Base-by-base conservation (phyloP, 2,797 vertebrate genomes). In the Chelon auratus region DNA sequence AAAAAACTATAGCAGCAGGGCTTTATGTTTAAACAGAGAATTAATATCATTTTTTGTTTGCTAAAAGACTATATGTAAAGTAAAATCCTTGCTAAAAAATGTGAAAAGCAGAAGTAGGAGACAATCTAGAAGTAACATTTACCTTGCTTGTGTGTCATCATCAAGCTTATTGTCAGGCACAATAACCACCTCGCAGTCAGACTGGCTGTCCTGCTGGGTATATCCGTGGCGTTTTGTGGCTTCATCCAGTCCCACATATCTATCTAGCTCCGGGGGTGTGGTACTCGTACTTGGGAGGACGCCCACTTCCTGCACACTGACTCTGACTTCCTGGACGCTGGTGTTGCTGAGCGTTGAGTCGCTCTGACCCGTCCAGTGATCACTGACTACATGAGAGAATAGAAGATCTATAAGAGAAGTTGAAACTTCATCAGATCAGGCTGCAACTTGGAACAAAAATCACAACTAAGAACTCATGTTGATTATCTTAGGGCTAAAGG, bases 321-420 rank as follows among this genome's bases (percentile, higher is more conserved):
- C 93, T 70, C 87, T 78, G 37, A 93, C 86, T 77, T 95, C 95
- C 22, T 87, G 87, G 52, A 91, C 75, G 48, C 91, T 92, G 1
- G 89, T 92, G 68, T 95, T 90, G 0, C 67, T 89, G 1, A 75
- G 39, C 12, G 86, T 60, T 8, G 89, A 84, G 78, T 93, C 94
- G 77, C 86, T 92, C 83, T 95, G 93, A 86, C 91, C 94, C 0
- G 92, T 91, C 95, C 95, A 95, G 80, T 95, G 94, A 87, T 97
- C 95, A 6, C 95, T 95, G 93, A 96, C 96, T 95, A 94, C 93
- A 89, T 95, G 92, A 91, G 92, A 83, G 65, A 90, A 92, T 85
- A 94, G 91, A 87, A 95, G 93, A 93, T 94, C 94, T 95, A 92
- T 87, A 94, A 93, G 88, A 94, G 89, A 94, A 93, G 91, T 91